Conservation (phyloP, 2,113 vertebrate species). For the Nesoenas mayeri region DNA sequence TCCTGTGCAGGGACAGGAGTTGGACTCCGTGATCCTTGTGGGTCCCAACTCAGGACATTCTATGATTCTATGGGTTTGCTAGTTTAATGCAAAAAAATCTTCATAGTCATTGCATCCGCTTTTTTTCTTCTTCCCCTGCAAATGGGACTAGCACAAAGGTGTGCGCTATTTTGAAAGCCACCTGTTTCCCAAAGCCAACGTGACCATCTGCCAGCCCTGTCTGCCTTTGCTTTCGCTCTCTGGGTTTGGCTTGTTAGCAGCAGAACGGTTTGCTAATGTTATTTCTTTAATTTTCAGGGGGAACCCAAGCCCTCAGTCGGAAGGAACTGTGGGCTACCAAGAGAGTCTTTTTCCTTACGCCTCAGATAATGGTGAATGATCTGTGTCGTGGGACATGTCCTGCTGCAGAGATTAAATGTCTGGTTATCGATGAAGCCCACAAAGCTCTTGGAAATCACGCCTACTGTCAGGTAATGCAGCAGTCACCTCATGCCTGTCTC, state of each 20-base stretch:
- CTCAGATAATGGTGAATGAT: conserved; percentile 96
- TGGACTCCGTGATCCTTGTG: no score
- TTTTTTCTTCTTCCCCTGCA: no score
- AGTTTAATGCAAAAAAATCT: not conserved
- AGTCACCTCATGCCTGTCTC: rapidly evolving
- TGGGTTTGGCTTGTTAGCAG: not conserved
- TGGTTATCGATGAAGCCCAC: conserved; percentile 97
- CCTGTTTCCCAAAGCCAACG: not conserved
- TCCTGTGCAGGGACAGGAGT: no score
- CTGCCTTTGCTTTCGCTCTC: not conserved
- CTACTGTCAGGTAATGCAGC: conserved; percentile 88
- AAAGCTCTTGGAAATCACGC: conserved; percentile 95
- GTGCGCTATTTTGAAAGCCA: rapidly evolving
- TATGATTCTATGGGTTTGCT: not conserved
- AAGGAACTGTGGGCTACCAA: conserved; percentile 83
- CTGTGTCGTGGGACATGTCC: conserved; percentile 88
- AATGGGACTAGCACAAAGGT: not conserved
- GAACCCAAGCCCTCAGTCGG: conserved; percentile 82
- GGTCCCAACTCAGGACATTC: no score
- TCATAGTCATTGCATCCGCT: rapidly evolving
- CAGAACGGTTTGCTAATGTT: rapidly evolving
- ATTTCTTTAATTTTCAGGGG: conserved; percentile 74
- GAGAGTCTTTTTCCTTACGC: conserved; percentile 93
- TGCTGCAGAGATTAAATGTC: conserved; percentile 85
- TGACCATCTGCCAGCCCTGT: rapidly evolving